Base-by-base conservation (phyloP, 2,888 invertebrate genomes). In the Drosophila putrida region DNA sequence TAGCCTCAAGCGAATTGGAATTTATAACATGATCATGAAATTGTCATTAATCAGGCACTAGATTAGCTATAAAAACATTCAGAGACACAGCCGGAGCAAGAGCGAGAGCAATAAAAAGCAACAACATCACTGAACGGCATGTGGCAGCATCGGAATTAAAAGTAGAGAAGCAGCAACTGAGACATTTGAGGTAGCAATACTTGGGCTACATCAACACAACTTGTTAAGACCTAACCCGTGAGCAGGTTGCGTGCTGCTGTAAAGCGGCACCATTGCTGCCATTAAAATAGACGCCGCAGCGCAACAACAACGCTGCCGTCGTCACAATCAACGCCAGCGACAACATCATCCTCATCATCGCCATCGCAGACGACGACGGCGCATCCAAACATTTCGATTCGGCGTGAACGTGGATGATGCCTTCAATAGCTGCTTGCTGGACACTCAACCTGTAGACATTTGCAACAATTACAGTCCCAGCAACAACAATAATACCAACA, bases 221-320 rank as follows among this genome's bases (percentile, higher is more conserved):
- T 51, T 49, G 68, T 46, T 11, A 54, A 66, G 28, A 73, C 33
- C 49, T 72, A 66, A 53, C 44, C 75, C 70, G 65, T 67, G 61
- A 68, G 71, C 58, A 76, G 75, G 79, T 76, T 81, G 89, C 69
- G 85, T 86, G 85, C 85, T 86, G 85, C 89, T 86, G 65, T 77
- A 87, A 89, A 89, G 85, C 85, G 84, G 87, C 87, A 87, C 90
- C 86, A 88, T 89, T 75, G 90, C 88, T 86, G 86, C 90, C 87
- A 86, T 89, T 87, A 89, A 83, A 89, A 88, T 83, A 88, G 88
- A 87, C 90, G 88, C 89, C 75, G 85, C 88, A 82, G 82, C 85
- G 88, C 89, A 86, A 84, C 88, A 85, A 68, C 85, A 86, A 84
- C 84, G 89, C 85, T 88, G 86, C 80, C 89, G 86, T 89, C 86